A percentile compares a stretch with the other conserved stretches of the same genome.
phyloP scores from a whole-genome alignment of 64 coral and sea anemone species.

The Stichodactyla helianthus region DNA sequence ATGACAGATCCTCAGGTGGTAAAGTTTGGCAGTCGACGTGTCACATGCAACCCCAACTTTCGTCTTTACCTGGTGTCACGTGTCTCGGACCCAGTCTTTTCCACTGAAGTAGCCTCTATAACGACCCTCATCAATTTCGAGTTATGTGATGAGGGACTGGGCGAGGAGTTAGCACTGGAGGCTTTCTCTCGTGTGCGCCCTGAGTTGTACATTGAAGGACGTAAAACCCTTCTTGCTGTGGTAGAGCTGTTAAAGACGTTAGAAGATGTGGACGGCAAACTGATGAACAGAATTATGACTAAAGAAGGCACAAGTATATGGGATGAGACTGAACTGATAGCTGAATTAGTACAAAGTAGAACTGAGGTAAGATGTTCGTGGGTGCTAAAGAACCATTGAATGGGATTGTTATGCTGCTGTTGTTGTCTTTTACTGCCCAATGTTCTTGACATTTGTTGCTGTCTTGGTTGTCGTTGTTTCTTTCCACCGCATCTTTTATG shows the following conservation, averaged over 20 bases:
- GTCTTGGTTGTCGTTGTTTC: no score
- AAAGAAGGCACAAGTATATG: conserved; percentile 84
- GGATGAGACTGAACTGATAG: conserved; percentile 93
- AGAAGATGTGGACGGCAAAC: conserved; percentile 81
- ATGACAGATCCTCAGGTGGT: conserved; percentile 67
- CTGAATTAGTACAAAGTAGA: conserved; percentile 80
- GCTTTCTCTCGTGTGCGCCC: conserved; percentile 80
- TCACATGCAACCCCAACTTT: conserved; percentile 91
- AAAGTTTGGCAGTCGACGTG: conserved; percentile 79
- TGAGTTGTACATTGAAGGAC: conserved; percentile 67
- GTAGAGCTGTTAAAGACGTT: conserved; percentile 78
- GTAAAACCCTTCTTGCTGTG: conserved; percentile 64
- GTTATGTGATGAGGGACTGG: conserved; percentile 60
- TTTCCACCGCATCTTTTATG: no score
- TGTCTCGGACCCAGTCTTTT: conserved; percentile 62
- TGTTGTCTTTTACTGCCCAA: background rate
- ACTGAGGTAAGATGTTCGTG: conserved; percentile 53
- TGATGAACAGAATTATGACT: conserved; percentile 66
- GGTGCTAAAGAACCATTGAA: no score
- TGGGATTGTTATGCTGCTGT: background rate
- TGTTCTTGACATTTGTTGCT: no score
- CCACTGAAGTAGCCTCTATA: conserved; percentile 86
- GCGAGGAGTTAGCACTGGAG: conserved; percentile 69
- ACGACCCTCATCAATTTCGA: conserved; percentile 83
- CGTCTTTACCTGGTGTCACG: conserved; percentile 79